Evolutionary conservation across 53 echinoderm and acorn worm genomes (phyloP).

Genomic region (Mesocentrotus franciscanus): DNA sequence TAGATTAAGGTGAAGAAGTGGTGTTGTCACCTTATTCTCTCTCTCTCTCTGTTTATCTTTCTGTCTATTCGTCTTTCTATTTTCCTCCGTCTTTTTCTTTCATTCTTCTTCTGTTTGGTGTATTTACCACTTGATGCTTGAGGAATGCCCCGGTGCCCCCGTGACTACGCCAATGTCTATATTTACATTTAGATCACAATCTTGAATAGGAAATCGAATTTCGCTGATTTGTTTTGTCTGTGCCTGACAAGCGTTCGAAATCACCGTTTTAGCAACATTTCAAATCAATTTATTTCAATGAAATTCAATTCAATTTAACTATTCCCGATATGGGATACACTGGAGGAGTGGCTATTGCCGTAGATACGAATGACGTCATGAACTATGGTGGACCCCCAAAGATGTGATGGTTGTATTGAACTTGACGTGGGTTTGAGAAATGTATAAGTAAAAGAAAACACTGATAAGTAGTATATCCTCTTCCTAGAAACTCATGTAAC

Average conservation of each 20-base stretch:
- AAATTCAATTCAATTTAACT: background rate
- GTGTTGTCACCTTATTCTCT: too few relatives aligned
- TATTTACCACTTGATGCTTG: background rate
- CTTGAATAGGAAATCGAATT: background rate
- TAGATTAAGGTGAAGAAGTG: too few relatives aligned
- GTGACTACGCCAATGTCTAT: background rate
- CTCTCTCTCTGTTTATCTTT: background rate
- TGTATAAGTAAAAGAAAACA: too few relatives aligned
- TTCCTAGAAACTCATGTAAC: background rate
- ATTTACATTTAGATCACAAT: background rate
- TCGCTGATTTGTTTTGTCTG: background rate
- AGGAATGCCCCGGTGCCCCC: background rate
- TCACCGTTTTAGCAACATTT: slow-evolving; percentile 21
- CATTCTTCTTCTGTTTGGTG: background rate
- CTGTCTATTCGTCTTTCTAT: background rate
- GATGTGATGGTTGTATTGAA: background rate
- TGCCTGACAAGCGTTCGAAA: background rate
- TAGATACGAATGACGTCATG: slow-evolving; percentile 17
- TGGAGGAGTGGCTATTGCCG: background rate
- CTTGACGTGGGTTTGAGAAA: background rate
- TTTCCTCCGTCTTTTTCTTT: background rate
- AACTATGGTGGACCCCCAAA: background rate
- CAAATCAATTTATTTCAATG: background rate
- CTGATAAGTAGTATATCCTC: background rate
- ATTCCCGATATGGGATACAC: background rate